Evolutionary conservation across 1,140 invertebrate species (phyloP).

Genomic region (Augochlora pura): DNA sequence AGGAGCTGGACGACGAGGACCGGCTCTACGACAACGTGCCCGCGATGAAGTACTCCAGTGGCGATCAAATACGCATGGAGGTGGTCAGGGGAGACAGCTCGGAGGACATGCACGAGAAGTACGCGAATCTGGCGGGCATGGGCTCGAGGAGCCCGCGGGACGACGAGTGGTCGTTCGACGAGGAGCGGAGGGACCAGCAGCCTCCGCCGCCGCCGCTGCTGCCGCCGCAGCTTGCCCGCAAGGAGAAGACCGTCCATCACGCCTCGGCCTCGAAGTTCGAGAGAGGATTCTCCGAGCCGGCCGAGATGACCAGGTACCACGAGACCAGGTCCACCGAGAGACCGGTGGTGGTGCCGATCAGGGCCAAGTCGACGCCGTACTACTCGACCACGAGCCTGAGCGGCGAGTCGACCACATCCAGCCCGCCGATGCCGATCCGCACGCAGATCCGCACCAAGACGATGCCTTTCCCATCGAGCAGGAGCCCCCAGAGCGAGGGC

Average conservation of each 20-base stretch:
- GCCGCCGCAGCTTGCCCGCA: neutral
- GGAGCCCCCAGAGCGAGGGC: slow-evolving; percentile 78
- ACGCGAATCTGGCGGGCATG: slow-evolving; percentile 65
- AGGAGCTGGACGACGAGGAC: slow-evolving; percentile 73
- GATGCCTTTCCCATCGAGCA: slow-evolving; percentile 72
- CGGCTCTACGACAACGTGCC: slow-evolving; percentile 77
- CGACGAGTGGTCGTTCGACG: slow-evolving; percentile 75
- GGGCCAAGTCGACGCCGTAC: slow-evolving; percentile 76
- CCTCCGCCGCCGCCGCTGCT: too few relatives aligned
- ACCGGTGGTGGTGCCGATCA: slow-evolving; percentile 74
- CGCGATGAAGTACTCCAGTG: slow-evolving; percentile 74
- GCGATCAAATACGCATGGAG: slow-evolving; percentile 72
- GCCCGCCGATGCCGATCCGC: slow-evolving; percentile 77
- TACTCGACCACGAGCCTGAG: slow-evolving; percentile 79
- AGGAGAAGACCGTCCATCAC: slow-evolving; percentile 34
- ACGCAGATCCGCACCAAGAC: slow-evolving; percentile 78
- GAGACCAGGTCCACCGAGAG: slow-evolving; percentile 76
- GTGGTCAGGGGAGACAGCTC: slow-evolving; percentile 73
- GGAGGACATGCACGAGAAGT: slow-evolving; percentile 78
- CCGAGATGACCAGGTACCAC: slow-evolving; percentile 54
- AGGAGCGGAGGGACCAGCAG: slow-evolving; percentile 47
- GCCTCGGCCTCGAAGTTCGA: slow-evolving; percentile 56
- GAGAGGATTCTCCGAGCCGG: slow-evolving; percentile 68
- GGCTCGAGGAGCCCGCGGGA: slow-evolving; percentile 61
- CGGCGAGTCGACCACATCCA: slow-evolving; percentile 79